A percentile compares a stretch with the other conserved stretches of the same genome.
These are phyloP conservation scores for Pteruthius melanotis DNA, from an alignment of 2,113 vertebrate genomes.

Conservation along the genomic window DNA sequence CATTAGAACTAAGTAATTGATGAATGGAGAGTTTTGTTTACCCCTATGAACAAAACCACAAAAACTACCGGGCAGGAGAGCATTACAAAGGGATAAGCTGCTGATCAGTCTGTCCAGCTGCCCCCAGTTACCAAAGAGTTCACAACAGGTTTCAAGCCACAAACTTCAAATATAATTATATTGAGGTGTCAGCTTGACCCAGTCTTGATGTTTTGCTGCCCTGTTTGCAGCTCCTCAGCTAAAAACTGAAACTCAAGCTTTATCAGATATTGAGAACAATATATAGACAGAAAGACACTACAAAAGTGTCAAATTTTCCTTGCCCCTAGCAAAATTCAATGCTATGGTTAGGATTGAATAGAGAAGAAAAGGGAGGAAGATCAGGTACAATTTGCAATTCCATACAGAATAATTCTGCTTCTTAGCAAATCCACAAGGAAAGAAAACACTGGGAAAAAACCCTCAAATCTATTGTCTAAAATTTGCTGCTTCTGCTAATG, in stretches of 20 bases:
- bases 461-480: not conserved
- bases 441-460: not conserved
- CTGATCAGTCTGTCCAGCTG: not conserved
- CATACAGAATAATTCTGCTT: not conserved
- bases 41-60: not conserved
- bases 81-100: not conserved
- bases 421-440: not conserved
- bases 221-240: not conserved
- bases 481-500: not conserved
- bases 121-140: not conserved
- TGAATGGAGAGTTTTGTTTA: not conserved
- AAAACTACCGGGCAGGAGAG: not conserved
- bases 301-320: not conserved
- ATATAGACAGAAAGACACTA: not conserved
- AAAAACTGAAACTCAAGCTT: not conserved
- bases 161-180: not conserved
- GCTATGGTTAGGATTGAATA: not conserved
- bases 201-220: not conserved
- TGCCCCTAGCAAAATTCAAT: not conserved
- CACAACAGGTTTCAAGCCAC: not conserved
- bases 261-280: not conserved
- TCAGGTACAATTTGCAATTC: too few relatives aligned
- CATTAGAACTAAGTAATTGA: constrained; percentile 44
- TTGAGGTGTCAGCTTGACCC: not conserved
- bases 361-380: not conserved